Base-by-base conservation (phyloP, 2,797 vertebrate species). In the Bovichtus variegatus region DNA sequence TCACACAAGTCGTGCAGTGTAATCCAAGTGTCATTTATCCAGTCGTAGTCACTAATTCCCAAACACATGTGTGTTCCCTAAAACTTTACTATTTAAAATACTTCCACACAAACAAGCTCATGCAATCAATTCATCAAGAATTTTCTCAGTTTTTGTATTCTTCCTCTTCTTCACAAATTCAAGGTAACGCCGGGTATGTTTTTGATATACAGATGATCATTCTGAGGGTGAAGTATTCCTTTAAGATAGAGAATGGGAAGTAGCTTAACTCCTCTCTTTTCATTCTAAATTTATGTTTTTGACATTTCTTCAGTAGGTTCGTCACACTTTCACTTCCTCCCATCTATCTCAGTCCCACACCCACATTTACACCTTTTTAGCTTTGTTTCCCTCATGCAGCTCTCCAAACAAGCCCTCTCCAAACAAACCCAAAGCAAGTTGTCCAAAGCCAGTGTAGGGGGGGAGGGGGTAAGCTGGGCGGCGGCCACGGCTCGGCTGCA, bases 361-460 rank as follows among this genome's bases (percentile, higher is more conserved):
- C 18, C 41, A 62, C 64, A 44, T 77, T 59, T 34, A 71, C 62
- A 29, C 43, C 49, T 27, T 67, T 87, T 51, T 51, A 2, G 74
- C 63, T 76, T 73, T 71, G 55, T 89, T 82, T 81, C 63, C 53
- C 75, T 79, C 44, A 54, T 68, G 77, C 86, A 87, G 75, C 86
- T 90, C 75, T 88, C 79, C 70, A 85, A 90, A 90, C 83, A 85
- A 81, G n/a, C 68, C 60, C 44, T 88, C 67, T 82, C 59, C 72
- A 89, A 91, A 88, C 87, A 87, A 90, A 87, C 77, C 74, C 64
- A 83, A 83, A 90, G 88, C 90, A 84, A 87, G 82, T 84, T 75
- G 61, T 76, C 80, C 74, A 74, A 36, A 86, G 71, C 67, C 66
- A 12, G 59, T 44, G 44, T 3, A 18, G 19, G 18, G 34, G 68